Evolutionary conservation across 2,888 invertebrate genomes (phyloP).

Genomic region (Neoaliturus tenellus): DNA sequence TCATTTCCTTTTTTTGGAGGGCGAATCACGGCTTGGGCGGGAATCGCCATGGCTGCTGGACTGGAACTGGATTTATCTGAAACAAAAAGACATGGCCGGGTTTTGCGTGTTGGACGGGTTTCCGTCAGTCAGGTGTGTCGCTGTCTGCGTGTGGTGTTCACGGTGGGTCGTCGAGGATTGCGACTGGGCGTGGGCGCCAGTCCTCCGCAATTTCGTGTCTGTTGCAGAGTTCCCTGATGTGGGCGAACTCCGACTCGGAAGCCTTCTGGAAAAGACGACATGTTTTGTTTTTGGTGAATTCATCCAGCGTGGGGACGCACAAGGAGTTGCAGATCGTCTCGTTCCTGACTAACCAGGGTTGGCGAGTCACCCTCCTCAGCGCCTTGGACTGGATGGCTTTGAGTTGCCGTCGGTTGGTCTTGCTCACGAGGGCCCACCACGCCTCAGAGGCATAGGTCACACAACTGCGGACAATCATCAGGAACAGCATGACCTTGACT

Average conservation of each 20-base stretch:
- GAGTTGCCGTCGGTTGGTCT: background rate
- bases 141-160: background rate
- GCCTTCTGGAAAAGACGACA: background rate
- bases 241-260: background rate
- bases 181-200: background rate
- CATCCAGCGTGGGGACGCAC: background rate
- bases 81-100: too few relatives aligned
- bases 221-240: background rate
- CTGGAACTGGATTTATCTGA: too few relatives aligned
- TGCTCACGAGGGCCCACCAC: too few relatives aligned
- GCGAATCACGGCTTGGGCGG: too few relatives aligned
- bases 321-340: background rate
- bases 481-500: background rate
- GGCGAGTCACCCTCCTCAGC: background rate
- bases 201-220: background rate
- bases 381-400: background rate
- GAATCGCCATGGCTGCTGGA: too few relatives aligned
- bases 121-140: too few relatives aligned
- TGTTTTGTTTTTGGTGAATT: background rate
- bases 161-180: background rate
- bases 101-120: too few relatives aligned
- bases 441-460: background rate
- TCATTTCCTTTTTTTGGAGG: too few relatives aligned
- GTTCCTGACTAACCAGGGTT: constrained; percentile 1
- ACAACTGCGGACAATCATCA: background rate